Base-by-base conservation (phyloP, 2,113 vertebrate genomes). In the Lampris megalopsis region DNA sequence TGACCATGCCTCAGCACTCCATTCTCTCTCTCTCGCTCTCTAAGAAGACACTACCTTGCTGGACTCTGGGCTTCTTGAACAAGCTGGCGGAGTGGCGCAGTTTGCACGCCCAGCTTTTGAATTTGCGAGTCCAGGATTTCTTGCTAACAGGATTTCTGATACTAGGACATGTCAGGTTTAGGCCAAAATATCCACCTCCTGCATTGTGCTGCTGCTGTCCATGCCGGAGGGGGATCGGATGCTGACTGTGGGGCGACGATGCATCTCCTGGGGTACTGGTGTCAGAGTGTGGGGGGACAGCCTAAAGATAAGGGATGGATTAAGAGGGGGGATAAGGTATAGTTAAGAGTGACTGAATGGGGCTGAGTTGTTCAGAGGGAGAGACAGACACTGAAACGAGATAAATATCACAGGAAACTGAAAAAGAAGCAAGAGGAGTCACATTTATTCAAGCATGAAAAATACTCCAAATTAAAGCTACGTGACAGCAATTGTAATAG, bases 161-260 rank as follows among this genome's bases (percentile, higher is more conserved):
- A 97, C 95, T 97, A 97, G 96, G 96, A 97, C 97, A 97, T 96
- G 96, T 96, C 96, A 96, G 96, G 95, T 96, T 96, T 96, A 97
- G 96, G 96, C 95, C 96, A 96, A 96, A 96, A 97, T 97, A 98
- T 97, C 96, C 96, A 98, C 97, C 97, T 98, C 96, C 96, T 96
- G 94, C 95, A 94, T 93, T 94, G 84, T 96, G 95, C 92, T 95
- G 95, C 92, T 94, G 92, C 89, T 94, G 89, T 97, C 96, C 96
- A 42, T 93, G 87, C 87, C 91, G 88, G 85, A 94, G 90, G 85
- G 94, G 91, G 90, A 92, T 94, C 79, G 87, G 87, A 8, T 90
- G 92, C 85, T 92, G 90, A 75, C 77, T 89, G 85, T 89, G 87
- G 90, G 94, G 94, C 89, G 91, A 88, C 76, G 92, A 91, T 77